Evolutionary conservation across 2,888 invertebrate species (phyloP), one percentile per base, ranked within the genome.

Genomic region (Sepiola atlantica): DNA sequence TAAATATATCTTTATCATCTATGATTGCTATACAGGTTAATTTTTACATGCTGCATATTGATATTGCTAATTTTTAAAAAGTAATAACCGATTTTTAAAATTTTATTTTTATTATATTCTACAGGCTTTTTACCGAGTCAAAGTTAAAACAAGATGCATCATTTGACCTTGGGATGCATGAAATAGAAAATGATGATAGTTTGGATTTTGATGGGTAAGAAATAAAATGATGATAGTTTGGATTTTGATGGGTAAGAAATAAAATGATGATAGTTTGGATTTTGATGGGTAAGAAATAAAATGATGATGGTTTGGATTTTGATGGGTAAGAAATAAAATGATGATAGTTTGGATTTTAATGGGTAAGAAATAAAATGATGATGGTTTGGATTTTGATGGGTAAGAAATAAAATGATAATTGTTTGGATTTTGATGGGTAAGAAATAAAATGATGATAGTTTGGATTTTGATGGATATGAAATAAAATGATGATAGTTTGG

Each of bases 191-290:
- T 12, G 32, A 45, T 55, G 92, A 54, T 54, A 92, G 92, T 54
- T 55, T 92, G 45, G 92, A 92, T 55, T 92, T 92, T 55, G 92
- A 92, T 92, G 92, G 92, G 92, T 92, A 92, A 92, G 92, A 92
- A 92, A 28, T 12, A 45, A 21, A 92, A 91, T 18, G n/a, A n/a
- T n/a, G n/a, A 54, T 54, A 92, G 92, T 54, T 55, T 92, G 45
- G 92, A 92, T 55, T 92, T 92, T 55, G 92, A 92, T 92, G 92
- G 92, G 92, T 92, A 92, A 92, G 18, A n/a, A 10, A 35, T n/a
- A 55, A 45, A 21, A 54, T 12, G 32, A 45, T 55, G 92, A 54
- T 54, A 92, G 92, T 54, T 55, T 92, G 45, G 92, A 92, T 55
- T 92, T 92, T 55, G 92, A 92, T 92, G 92, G 92, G 92, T 92